Percentiles rank a stretch among this genome's conserved stretches.
phyloP scores from a whole-genome alignment of 2,888 invertebrate genomes.

The Brachyptera putata region DNA sequence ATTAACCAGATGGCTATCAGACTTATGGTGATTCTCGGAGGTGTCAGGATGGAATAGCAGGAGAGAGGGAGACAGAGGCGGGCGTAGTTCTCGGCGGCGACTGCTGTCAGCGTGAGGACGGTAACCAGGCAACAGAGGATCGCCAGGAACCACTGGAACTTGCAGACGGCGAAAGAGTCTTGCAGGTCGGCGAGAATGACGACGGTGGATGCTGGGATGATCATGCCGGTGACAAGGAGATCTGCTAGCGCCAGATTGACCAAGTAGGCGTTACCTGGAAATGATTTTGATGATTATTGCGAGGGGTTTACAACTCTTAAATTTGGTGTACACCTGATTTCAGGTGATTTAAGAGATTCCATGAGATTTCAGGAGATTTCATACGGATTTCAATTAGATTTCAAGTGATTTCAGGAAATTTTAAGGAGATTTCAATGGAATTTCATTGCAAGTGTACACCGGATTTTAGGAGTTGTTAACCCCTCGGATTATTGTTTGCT shows the following conservation, averaged over 20 bases:
- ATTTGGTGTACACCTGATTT: too few relatives aligned
- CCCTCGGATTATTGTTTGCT: too few relatives aligned
- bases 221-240: constrained; percentile 61
- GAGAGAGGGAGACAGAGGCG: constrained; percentile 54
- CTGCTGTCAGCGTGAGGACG: constrained; percentile 57
- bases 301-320: too few relatives aligned
- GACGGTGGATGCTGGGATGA: constrained; percentile 65
- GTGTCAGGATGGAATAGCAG: constrained; percentile 48
- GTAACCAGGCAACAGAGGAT: constrained; percentile 63
- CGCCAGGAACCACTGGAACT: constrained; percentile 62
- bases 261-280: constrained; percentile 62
- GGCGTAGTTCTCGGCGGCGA: constrained; percentile 63
- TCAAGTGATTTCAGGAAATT: too few relatives aligned
- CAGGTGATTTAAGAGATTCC: too few relatives aligned
- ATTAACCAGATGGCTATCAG: constrained; percentile 55
- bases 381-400: too few relatives aligned
- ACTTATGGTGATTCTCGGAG: constrained; percentile 50
- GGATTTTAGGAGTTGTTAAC: too few relatives aligned
- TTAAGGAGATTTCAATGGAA: too few relatives aligned
- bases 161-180: constrained; percentile 56
- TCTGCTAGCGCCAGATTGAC: constrained; percentile 70
- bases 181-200: constrained; percentile 62
- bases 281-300: too few relatives aligned
- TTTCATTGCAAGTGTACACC: too few relatives aligned
- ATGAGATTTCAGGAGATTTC: too few relatives aligned